Conservation (phyloP, 2,797 vertebrate genomes). For the Zenarchopterus dispar region DNA sequence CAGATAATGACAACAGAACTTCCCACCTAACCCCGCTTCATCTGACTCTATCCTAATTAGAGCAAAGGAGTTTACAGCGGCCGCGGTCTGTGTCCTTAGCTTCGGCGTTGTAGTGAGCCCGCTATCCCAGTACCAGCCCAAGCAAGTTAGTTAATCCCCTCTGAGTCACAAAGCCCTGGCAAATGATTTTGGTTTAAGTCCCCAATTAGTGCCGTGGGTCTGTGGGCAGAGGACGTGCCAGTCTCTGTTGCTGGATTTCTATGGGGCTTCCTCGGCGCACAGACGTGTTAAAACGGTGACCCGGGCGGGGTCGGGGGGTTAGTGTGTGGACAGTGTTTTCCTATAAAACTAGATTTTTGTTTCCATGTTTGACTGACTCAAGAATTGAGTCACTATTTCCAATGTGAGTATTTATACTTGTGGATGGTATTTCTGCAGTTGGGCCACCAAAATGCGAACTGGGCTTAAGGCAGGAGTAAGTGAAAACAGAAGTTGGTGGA, state of each 20-base stretch:
- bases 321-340: background rate
- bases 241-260: constrained; percentile 24
- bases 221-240: constrained; percentile 11
- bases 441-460: no score
- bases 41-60: constrained; percentile 40
- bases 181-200: constrained; percentile 43
- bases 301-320: no score
- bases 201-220: constrained; percentile 48
- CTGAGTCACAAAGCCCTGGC: constrained; percentile 44
- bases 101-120: constrained; percentile 23
- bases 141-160: constrained; percentile 58
- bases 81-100: constrained; percentile 25
- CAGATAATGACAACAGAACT: constrained; percentile 8
- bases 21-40: background rate
- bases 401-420: no score
- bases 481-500: no score
- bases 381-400: no score
- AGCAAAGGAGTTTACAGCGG: constrained; percentile 43
- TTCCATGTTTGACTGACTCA: no score
- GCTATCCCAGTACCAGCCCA: constrained; percentile 31
- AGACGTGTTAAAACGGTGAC: background rate
- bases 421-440: no score
- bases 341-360: no score
- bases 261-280: background rate
- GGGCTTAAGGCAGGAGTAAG: no score